These are phyloP conservation scores for Atopsyche davidsoni DNA, from an alignment of 1,140 invertebrate species.

Conservation along the genomic window DNA sequence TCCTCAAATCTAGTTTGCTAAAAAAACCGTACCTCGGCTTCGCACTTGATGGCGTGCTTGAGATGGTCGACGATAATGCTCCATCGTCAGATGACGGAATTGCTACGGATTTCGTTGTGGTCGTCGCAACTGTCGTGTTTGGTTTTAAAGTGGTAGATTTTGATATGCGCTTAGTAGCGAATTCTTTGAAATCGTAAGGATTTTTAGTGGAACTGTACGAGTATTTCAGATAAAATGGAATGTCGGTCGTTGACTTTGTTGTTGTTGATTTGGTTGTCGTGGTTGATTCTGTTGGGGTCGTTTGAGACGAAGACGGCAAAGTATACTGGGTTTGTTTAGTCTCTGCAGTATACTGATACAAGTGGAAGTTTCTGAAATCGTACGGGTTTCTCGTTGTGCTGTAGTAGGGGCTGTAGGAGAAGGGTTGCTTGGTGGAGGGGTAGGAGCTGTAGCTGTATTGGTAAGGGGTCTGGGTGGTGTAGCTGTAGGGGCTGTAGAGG, in stretches of 20 bases:
- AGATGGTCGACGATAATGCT: conserved; percentile 15
- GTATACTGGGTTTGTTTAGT: conserved; percentile 28
- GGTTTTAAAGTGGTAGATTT: conserved; percentile 29
- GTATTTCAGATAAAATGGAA: conserved; percentile 39
- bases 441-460: conserved; percentile 15
- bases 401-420: conserved; percentile 14
- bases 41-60: conserved; percentile 18
- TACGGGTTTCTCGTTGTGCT: conserved; percentile 33
- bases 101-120: conserved; percentile 32
- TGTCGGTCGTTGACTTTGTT: conserved; percentile 10
- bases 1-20: conserved; percentile 40
- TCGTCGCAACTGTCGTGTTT: conserved; percentile 24
- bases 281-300: conserved; percentile 6
- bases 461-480: conserved; percentile 30
- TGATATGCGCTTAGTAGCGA: conserved; percentile 33
- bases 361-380: conserved; percentile 33
- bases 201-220: conserved; percentile 46
- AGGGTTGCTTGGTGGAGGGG: conserved; percentile 16
- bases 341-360: conserved; percentile 26
- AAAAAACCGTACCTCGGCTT: conserved; percentile 37
- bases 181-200: conserved; percentile 51
- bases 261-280: conserved; percentile 13
- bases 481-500: conserved; percentile 7
- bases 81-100: conserved; percentile 18
- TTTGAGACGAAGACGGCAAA: conserved; percentile 12